Conservation (phyloP, 37 sponge, comb jelly and placozoan species). For the Beroe ovata region DNA sequence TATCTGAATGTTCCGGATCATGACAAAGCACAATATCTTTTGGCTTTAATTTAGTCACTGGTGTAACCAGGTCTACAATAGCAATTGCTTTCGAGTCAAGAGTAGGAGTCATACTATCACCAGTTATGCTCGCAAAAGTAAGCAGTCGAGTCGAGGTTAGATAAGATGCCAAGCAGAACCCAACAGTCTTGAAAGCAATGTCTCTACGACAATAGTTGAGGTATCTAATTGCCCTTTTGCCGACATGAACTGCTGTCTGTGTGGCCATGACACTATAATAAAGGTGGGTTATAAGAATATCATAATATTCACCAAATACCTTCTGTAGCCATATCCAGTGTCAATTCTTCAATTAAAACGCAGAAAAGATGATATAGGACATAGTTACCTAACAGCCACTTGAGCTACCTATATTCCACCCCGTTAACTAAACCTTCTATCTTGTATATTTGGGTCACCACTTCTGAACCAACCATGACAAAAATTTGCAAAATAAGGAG, state of each 20-base stretch:
- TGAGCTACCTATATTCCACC: too few species aligned
- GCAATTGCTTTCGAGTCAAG: not conserved
- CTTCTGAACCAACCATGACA: too few species aligned
- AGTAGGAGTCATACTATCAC: slow-evolving; percentile 51
- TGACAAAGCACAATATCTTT: slow-evolving; percentile 17
- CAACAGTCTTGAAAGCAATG: not conserved
- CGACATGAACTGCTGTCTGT: not conserved
- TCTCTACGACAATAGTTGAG: not conserved
- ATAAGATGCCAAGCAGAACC: not conserved
- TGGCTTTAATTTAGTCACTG: slow-evolving; percentile 23
- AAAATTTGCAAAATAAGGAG: too few species aligned
- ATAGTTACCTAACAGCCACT: too few species aligned
- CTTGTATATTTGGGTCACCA: too few species aligned
- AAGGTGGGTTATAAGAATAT: too few species aligned
- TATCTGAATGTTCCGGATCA: slow-evolving; percentile 15
- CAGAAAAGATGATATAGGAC: too few species aligned
- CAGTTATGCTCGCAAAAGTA: not conserved
- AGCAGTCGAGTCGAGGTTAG: not conserved
- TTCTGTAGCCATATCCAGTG: too few species aligned
- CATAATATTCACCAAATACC: too few species aligned
- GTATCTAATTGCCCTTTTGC: not conserved
- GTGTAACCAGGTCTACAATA: slow-evolving; percentile 23
- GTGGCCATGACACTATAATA: too few species aligned
- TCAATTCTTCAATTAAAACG: too few species aligned
- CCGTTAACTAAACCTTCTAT: too few species aligned